Evolutionary conservation across 2,888 invertebrate genomes (phyloP), one percentile per base, ranked within the genome.

Genomic region (Papilio elwesi): DNA sequence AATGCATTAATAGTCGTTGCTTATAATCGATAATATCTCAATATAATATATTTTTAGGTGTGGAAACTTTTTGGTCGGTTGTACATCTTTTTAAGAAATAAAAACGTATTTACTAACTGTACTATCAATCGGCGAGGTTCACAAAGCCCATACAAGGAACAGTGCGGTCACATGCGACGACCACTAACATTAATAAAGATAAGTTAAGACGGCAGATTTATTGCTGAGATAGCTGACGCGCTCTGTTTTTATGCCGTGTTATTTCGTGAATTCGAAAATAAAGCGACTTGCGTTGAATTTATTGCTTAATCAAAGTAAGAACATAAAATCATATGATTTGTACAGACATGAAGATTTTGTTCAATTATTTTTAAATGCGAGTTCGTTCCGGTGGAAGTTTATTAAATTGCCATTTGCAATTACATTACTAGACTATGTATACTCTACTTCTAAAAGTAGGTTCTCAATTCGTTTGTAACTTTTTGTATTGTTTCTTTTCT

Each of bases 151-250:
- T 72, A 72, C 48, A 68, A 68, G 68, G 72, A 26, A 68, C 55
- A 47, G 62, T 62, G 36, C 13, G 63, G 51, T 67, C 53, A 43
- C 55, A 68, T 36, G 52, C 52, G 67, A 63, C 53, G 53, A 43
- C 16, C 53, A 68, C 47, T 53, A 64, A 69, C 66, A 71, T 68
- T 73, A 72, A 73, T 73, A 73, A 64, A 68, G 72, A 73, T 73
- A 68, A 73, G 68, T 73, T 64, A 55, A 68, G 62, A 68, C 63
- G 72, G 51, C 68, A 68, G 67, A 74, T 72, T 67, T 72, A 70
- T 72, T 70, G 43, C 70, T 10, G n/a, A 69, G 72, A 72, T 72
- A 72, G 26, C 43, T 62, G 55, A 65, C 69, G 43, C 68, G 62
- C 48, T 63, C 63, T 57, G 55, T 57, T 72, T 71, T 66, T 63